Conservation (phyloP, 2,797 vertebrate genomes). For the Poliocrania exsul region DNA sequence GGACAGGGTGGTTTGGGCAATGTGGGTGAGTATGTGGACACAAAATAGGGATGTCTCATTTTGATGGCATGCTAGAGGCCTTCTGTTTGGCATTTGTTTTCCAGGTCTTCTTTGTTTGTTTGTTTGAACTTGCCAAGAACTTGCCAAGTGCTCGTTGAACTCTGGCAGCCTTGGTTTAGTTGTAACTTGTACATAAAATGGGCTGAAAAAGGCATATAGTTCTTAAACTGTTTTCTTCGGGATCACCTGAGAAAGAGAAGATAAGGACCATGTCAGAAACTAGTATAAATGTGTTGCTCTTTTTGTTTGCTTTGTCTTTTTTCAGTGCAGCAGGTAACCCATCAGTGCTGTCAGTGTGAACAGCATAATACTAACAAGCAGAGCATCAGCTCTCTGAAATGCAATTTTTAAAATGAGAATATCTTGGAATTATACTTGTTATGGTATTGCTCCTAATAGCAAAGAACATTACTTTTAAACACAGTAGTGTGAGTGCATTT, state of each 20-base stretch:
- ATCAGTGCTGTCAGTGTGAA: neutral
- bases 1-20: neutral
- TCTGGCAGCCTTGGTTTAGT: neutral
- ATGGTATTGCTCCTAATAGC: neutral
- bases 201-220: neutral
- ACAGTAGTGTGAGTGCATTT: neutral
- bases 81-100: neutral
- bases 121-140: neutral
- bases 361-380: neutral
- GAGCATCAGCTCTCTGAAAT: neutral
- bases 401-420: neutral
- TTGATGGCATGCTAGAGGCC: neutral
- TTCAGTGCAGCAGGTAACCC: neutral
- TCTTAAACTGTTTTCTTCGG: neutral
- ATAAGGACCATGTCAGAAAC: neutral
- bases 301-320: neutral
- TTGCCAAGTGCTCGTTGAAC: neutral
- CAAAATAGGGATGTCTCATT: neutral
- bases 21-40: neutral
- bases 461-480: neutral
- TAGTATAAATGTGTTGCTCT: neutral
- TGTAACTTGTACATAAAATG: neutral
- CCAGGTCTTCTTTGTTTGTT: neutral
- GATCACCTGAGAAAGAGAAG: neutral
- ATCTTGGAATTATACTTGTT: neutral